Percentiles rank a stretch among this genome's conserved stretches.
Conservation (phyloP, 2,888 invertebrate species). For the Pseudococcus viburni region DNA sequence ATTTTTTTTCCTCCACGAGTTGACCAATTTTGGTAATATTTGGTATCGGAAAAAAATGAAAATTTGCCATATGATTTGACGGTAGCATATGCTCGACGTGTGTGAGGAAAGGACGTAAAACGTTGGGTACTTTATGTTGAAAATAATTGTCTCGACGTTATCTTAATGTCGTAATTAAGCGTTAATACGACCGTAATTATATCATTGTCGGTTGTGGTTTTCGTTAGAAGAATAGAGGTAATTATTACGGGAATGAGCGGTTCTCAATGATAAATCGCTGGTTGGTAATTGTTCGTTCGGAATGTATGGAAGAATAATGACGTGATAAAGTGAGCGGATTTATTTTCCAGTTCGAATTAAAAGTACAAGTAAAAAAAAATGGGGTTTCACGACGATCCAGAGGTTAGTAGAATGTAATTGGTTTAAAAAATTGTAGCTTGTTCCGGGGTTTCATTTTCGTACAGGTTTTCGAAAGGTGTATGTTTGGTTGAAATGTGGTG, state of each 20-base stretch:
- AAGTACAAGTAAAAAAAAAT: not conserved
- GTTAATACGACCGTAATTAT: conserved; percentile 43
- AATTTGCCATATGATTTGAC: not conserved
- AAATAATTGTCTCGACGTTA: conserved; percentile 34
- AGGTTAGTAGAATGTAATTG: not conserved
- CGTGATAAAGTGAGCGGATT: conserved; percentile 15
- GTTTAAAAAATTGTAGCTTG: not conserved
- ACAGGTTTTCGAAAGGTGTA: too few species aligned
- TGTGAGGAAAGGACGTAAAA: not conserved
- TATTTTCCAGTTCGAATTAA: not conserved
- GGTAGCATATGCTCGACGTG: not conserved
- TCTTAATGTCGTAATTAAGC: conserved; percentile 43
- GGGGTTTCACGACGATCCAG: not conserved
- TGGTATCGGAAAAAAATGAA: not conserved
- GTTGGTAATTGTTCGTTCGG: conserved; percentile 14
- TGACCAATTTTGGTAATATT: not conserved
- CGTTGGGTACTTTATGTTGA: not conserved
- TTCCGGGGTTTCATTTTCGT: not conserved
- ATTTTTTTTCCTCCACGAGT: not conserved
- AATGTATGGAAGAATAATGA: conserved; percentile 10
- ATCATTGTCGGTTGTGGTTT: conserved; percentile 39
- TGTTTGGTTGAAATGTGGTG: too few species aligned
- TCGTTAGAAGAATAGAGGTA: conserved; percentile 28
- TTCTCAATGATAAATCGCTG: conserved; percentile 24
- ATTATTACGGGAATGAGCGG: conserved; percentile 39